Percentiles rank a stretch among this genome's conserved stretches.
phyloP scores from a whole-genome alignment of 2,888 invertebrate genomes.

The Diarsia brunnea region DNA sequence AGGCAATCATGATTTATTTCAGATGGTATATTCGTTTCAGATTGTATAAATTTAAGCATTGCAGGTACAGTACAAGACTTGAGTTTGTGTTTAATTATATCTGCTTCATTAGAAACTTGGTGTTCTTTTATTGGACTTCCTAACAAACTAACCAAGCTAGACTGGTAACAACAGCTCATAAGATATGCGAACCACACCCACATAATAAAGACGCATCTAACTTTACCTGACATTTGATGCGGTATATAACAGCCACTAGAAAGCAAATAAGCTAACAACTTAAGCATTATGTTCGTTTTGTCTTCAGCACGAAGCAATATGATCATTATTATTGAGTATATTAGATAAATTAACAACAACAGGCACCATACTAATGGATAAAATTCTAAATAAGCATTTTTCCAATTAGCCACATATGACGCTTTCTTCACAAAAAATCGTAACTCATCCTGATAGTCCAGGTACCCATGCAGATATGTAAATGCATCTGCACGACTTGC shows the following conservation, averaged over 20 bases:
- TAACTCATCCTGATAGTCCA: conserved; percentile 54
- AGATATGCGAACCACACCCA: conserved; percentile 78
- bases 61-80: conserved; percentile 26
- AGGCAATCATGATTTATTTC: conserved; percentile 38
- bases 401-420: conserved; percentile 52
- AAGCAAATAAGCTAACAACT: conserved; percentile 46
- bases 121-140: conserved; percentile 58
- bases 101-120: conserved; percentile 60
- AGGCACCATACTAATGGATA: conserved; percentile 46
- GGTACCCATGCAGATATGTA: conserved; percentile 50
- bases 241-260: conserved; percentile 27
- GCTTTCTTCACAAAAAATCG: conserved; percentile 49
- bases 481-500: conserved; percentile 39
- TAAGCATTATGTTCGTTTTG: conserved; percentile 42
- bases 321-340: conserved; percentile 45
- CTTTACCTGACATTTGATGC: conserved; percentile 3
- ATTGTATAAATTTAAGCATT: conserved; percentile 1
- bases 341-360: conserved; percentile 24
- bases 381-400: conserved; percentile 63
- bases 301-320: conserved; percentile 43
- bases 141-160: conserved; percentile 68
- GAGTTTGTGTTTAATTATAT: conserved; percentile 36
- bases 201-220: conserved; percentile 64
- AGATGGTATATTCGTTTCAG: conserved; percentile 57
- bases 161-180: conserved; percentile 67